Conservation (phyloP, 2,113 vertebrate genomes). For the Brienomyrus brachyistius region DNA sequence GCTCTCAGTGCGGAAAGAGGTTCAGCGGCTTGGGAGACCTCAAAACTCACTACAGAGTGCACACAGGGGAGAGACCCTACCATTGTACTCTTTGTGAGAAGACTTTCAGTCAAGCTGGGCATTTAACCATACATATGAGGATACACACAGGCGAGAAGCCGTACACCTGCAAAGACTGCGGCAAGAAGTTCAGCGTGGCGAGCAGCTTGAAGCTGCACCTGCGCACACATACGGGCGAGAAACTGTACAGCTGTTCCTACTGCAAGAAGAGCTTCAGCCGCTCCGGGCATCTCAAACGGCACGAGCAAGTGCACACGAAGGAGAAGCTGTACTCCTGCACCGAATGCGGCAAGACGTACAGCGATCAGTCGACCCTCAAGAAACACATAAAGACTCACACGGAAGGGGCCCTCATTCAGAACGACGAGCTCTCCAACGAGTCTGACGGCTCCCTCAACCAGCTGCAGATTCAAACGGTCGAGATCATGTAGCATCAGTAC, state of each 20-base stretch:
- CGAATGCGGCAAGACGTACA: slow-evolving; percentile 47
- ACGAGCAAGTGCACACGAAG: slow-evolving; percentile 60
- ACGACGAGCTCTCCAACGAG: slow-evolving; percentile 20
- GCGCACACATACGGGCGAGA: slow-evolving; percentile 61
- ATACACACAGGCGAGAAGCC: slow-evolving; percentile 64
- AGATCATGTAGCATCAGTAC: slow-evolving; percentile 6
- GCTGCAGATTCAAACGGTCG: slow-evolving; percentile 15
- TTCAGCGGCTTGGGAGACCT: slow-evolving; percentile 58
- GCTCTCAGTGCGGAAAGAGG: slow-evolving; percentile 57
- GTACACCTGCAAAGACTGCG: slow-evolving; percentile 55
- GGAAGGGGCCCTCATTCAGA: slow-evolving; percentile 21
- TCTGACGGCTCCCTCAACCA: neutral
- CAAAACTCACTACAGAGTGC: slow-evolving; percentile 58
- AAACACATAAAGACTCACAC: slow-evolving; percentile 51
- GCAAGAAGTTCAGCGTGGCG: slow-evolving; percentile 58
- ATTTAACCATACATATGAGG: slow-evolving; percentile 63
- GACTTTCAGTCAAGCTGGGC: slow-evolving; percentile 61
- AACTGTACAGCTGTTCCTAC: slow-evolving; percentile 52
- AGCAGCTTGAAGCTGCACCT: slow-evolving; percentile 64
- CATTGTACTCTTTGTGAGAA: slow-evolving; percentile 59
- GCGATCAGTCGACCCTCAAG: slow-evolving; percentile 45
- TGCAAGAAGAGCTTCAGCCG: slow-evolving; percentile 62
- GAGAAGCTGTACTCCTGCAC: slow-evolving; percentile 48
- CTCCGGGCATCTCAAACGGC: slow-evolving; percentile 57
- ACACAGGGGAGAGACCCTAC: slow-evolving; percentile 63